Conservation (phyloP, 1,140 invertebrate species). For the Aphis gossypii region DNA sequence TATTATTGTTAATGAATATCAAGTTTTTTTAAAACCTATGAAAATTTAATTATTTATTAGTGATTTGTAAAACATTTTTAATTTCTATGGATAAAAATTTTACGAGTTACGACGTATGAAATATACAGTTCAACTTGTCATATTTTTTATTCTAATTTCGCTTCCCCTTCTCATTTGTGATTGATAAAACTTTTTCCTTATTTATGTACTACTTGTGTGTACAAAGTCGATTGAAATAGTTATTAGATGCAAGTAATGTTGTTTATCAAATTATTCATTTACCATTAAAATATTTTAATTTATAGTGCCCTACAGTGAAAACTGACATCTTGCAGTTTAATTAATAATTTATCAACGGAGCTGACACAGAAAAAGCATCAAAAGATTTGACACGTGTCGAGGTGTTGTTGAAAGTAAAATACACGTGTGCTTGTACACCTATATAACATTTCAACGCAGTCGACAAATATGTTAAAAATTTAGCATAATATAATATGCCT, state of each 20-base stretch:
- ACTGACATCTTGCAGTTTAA: not conserved
- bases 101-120: too few species aligned
- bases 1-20: too few species aligned
- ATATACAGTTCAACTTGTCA: too few species aligned
- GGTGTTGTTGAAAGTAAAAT: not conserved
- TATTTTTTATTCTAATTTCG: not conserved
- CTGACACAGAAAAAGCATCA: not conserved
- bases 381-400: not conserved
- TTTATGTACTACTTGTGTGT: not conserved
- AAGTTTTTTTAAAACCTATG: too few species aligned
- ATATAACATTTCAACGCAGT: not conserved
- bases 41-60: not conserved
- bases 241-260: not conserved
- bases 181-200: not conserved
- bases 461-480: not conserved
- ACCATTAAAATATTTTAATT: slow-evolving; percentile 3
- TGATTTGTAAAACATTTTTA: not conserved
- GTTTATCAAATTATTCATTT: not conserved
- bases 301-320: not conserved
- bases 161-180: not conserved
- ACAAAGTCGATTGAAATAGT: not conserved
- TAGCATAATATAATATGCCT: not conserved
- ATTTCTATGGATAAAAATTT: too few species aligned
- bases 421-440: not conserved
- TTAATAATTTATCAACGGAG: not conserved